Evolutionary conservation across 2,113 vertebrate genomes (phyloP).

Genomic region (Cathartes aura): DNA sequence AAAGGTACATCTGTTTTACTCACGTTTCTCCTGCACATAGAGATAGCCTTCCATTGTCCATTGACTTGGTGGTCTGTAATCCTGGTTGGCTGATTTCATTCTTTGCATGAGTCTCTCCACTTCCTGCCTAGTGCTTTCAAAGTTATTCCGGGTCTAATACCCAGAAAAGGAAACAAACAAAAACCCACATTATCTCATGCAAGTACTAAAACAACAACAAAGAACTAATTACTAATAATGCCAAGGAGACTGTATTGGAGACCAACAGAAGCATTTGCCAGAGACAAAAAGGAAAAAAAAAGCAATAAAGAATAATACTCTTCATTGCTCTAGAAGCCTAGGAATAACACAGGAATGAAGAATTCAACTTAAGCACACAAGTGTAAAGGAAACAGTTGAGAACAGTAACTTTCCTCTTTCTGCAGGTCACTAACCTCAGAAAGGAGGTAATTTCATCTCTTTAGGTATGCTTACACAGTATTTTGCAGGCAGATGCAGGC

Average conservation of each 20-base stretch:
- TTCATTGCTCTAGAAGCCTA: neutral
- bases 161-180: conserved; percentile 8
- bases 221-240: neutral
- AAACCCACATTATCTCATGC: neutral
- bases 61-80: conserved; percentile 91
- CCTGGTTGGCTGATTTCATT: conserved; percentile 93
- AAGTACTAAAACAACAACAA: neutral
- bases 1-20: conserved; percentile 64
- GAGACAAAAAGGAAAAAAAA: neutral
- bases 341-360: neutral
- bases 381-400: neutral
- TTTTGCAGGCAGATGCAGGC: neutral
- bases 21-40: conserved; percentile 95
- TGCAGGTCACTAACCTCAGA: neutral
- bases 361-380: neutral
- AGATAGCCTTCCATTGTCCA: conserved; percentile 98
- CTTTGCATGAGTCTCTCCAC: conserved; percentile 96
- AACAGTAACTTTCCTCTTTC: neutral
- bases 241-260: neutral
- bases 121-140: conserved; percentile 97
- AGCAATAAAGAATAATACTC: neutral
- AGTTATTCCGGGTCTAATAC: conserved; percentile 93
- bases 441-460: neutral
- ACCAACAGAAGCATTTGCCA: neutral
- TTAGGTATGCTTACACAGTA: neutral